Conservation (phyloP, 2,113 vertebrate genomes). For the Coracopsis vasa region DNA sequence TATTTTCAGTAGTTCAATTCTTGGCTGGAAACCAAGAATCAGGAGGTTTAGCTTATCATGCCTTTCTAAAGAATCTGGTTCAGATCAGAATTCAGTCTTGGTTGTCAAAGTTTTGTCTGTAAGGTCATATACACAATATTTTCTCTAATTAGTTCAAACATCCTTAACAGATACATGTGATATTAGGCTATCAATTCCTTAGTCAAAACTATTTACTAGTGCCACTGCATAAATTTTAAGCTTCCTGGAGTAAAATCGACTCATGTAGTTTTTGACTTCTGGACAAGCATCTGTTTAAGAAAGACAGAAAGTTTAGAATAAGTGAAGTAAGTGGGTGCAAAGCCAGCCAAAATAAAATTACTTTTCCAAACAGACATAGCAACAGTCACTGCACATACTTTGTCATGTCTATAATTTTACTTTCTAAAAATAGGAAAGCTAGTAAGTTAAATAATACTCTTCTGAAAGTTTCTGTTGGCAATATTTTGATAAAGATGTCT, state of each 20-base stretch:
- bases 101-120: background rate
- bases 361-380: constrained; percentile 33
- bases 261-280: background rate
- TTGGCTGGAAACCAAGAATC: background rate
- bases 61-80: background rate
- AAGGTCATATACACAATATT: background rate
- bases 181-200: background rate
- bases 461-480: background rate
- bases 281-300: background rate
- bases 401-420: constrained; percentile 1
- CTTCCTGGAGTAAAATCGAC: background rate
- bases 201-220: background rate
- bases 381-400: background rate
- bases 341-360: background rate
- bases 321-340: background rate
- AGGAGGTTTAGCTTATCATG: background rate
- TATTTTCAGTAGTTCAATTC: background rate
- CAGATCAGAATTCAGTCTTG: background rate
- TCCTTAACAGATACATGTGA: background rate
- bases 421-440: constrained; percentile 1
- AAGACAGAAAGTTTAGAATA: background rate
- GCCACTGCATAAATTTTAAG: background rate
- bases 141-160: background rate
- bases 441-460: background rate
- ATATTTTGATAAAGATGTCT: constrained; percentile 31